A percentile compares a stretch with the other conserved stretches of the same genome.
phyloP scores from a whole-genome alignment of 1,140 invertebrate genomes.

The Drosophila carrolli region DNA sequence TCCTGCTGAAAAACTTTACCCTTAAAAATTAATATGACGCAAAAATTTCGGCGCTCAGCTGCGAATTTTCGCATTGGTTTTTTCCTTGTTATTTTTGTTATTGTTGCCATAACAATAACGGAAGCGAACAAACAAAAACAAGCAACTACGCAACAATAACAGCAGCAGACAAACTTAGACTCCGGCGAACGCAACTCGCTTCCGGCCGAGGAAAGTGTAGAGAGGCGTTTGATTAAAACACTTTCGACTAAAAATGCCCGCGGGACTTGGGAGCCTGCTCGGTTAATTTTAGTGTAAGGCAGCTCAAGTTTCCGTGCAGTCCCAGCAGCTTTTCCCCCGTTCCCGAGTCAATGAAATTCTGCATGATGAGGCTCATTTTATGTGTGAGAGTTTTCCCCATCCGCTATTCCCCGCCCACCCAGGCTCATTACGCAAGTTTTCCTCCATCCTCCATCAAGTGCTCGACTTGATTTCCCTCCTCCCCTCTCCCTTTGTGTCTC shows the following conservation, averaged over 20 bases:
- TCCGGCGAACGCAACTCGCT: slow-evolving; percentile 27
- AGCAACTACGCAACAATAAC: slow-evolving; percentile 38
- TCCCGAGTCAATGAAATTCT: slow-evolving; percentile 59
- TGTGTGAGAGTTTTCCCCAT: slow-evolving; percentile 40
- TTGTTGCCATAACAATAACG: slow-evolving; percentile 47
- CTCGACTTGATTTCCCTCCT: slow-evolving; percentile 37
- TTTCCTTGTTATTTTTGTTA: slow-evolving; percentile 17
- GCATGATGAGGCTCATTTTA: slow-evolving; percentile 55
- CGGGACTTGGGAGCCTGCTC: slow-evolving; percentile 51
- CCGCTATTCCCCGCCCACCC: slow-evolving; percentile 23
- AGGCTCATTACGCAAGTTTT: slow-evolving; percentile 73
- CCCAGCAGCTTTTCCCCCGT: slow-evolving; percentile 24
- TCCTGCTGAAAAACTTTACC: neutral
- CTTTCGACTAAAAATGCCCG: slow-evolving; percentile 71
- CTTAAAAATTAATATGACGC: neutral
- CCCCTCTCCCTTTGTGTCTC: slow-evolving; percentile 11
- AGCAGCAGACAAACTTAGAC: slow-evolving; percentile 22
- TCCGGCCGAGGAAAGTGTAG: slow-evolving; percentile 39
- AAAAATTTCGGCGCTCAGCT: slow-evolving; percentile 25
- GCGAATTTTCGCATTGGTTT: slow-evolving; percentile 39
- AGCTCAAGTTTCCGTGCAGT: slow-evolving; percentile 25
- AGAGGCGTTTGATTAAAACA: slow-evolving; percentile 68
- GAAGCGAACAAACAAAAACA: slow-evolving; percentile 36
- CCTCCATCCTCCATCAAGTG: slow-evolving; percentile 24
- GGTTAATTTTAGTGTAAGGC: slow-evolving; percentile 69